Base-by-base conservation (phyloP, 1,140 invertebrate species). In the Nymphalis io region DNA sequence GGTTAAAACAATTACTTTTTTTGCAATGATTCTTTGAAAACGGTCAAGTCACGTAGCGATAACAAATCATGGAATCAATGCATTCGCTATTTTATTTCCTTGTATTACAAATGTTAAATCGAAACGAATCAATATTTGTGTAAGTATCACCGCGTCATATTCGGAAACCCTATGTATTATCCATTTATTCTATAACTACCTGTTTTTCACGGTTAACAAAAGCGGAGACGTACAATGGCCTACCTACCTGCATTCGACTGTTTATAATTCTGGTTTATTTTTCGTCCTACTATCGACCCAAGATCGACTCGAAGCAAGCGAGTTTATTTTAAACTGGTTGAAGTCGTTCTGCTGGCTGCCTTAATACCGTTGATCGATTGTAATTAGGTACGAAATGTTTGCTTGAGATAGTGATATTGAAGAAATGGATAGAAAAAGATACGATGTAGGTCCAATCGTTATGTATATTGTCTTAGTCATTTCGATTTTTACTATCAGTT, bases 271-370 rank as follows among this genome's bases (percentile, higher is more conserved):
- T 74, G 27, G 63, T 80, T 76, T 78, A 73, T 82, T 73, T 79
- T 64, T 55, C 65, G 73, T 74, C 69, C 63, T 67, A 48, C 59
- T 60, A 67, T 69, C 69, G 73, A 71, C 39, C 60, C 63, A 69
- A 76, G 74, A 76, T 76, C 60, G 70, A 72, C 76, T 80, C 75
- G 74, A 79, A 78, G 74, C 70, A 71, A 73, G 80, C 81, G 72
- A 76, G 81, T 80, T 81, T 77, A 74, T 80, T 80, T 79, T 72
- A 72, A 84, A 82, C 83, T 77, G 74, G 76, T 81, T 72, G 59
- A 59, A 66, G 65, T 74, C 73, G 72, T 61, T 73, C 20, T 73
- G 55, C 58, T 73, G 65, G 57, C 63, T 64, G 63, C 63, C 61
- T 5, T 21, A 61, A 57, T 76, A 73, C 73, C 72, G 74, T 79